Evolutionary conservation across 2,888 invertebrate genomes (phyloP), one percentile per base, ranked within the genome.

Genomic region (Listrodromus nycthemerus): DNA sequence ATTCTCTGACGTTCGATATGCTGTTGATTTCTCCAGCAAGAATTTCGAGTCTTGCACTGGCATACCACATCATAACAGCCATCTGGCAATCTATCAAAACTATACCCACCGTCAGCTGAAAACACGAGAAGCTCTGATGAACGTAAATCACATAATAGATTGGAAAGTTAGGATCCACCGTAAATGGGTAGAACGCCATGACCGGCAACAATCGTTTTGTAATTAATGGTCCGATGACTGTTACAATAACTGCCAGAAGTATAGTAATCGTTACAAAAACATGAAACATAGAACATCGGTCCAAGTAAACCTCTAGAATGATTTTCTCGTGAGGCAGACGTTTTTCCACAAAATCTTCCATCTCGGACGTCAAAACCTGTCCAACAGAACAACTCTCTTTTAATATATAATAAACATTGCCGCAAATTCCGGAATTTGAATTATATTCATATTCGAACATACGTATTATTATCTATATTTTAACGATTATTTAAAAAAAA

Each of bases 61-160:
- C 55, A 37, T 86, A 90, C 90, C 89, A 90, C 27, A 90, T n/a
- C 5, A 87, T 55, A 1, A 87, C 10, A 13, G 86, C 87, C 10
- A 86, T 67, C 16, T 86, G 86, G 75, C 86, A 85, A 77, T 90
- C 89, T 1, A 86, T 48, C 1, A 83, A 70, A 24, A 87, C 69
- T 33, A 33, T 8, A 24, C 80, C 84, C 16, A 87, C 69, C 10
- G 69, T 16, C 52, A 30, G 71, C 33, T 77, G 73, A 30, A 85
- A 50, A 4, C 65, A 66, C 27, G 66, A 70, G 7, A 85, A 24
- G 7, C 45, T 21, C 48, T 86, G 85, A 30, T 86, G 83, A 0
- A 77, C 1, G 21, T 82, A 85, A 5, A 19, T 7, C 21, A 63
- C 7, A 63, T 10, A 61, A 6, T 48, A 33, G 8, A 8, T 6